Evolutionary conservation across 1,140 invertebrate species (phyloP), one percentile per base, ranked within the genome.

Genomic region (Aphis gossypii): DNA sequence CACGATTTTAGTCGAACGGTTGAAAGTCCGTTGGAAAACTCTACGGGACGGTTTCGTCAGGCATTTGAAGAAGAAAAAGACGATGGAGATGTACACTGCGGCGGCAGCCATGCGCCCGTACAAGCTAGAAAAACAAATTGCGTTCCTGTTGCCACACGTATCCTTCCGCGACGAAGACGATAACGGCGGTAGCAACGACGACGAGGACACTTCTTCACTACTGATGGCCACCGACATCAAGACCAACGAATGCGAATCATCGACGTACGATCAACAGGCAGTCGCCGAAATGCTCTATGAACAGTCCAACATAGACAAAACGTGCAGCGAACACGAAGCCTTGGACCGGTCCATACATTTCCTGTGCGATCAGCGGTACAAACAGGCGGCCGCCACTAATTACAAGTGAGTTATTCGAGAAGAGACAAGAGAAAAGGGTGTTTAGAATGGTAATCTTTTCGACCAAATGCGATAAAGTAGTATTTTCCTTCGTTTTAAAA

Each of bases 21-120:
- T 93, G 48, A 93, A 93, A 54, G 92, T 93, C 9, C 92, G 92
- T 0, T 93, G 92, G 92, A 93, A 93, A 56, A 93, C 92, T 2
- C 48, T 93, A 7, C 41, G 92, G 14, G 92, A 93, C 6, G 92
- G 92, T 23, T 93, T 93, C 48, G 92, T 93, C 3, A 84, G 92
- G 51, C 92, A 93, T 41, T 44, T 93, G 48, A 93, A 93, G 11
- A 93, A 93, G 18, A 93, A 84, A 30, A 93, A 93, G 14, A 83
- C 92, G 21, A 38, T 93, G 76, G 92, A 93, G 30, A 93, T 86
- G 92, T 93, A 93, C 14, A 93, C 92, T 23, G 92, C 92, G n/a
- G 92, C 92, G 14, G 82, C 92, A 46, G 92, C 92, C 35, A 93
- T 93, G 92, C 68, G 92, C 20, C 92, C 92, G 11, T 93, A 93